phyloP scores from a whole-genome alignment of 2,113 vertebrate genomes.

The Cyprinus carpio region DNA sequence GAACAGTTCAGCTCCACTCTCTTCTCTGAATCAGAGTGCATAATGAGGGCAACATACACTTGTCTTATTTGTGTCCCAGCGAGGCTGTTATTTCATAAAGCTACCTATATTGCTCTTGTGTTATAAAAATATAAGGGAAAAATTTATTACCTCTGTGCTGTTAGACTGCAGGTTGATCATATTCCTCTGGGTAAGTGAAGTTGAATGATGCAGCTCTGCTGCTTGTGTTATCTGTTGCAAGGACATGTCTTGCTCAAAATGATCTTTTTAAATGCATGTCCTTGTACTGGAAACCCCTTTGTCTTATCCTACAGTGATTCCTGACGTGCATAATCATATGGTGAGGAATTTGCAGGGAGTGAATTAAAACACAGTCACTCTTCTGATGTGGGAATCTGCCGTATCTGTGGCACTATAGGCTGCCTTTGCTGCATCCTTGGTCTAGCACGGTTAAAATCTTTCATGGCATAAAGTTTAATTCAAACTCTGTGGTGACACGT shows the following conservation, averaged over 20 bases:
- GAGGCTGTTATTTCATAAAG: constrained; percentile 42
- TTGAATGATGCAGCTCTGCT: neutral
- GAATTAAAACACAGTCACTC: neutral
- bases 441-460: neutral
- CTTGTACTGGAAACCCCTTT: neutral
- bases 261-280: constrained; percentile 2
- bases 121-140: constrained; percentile 25
- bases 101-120: neutral
- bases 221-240: neutral
- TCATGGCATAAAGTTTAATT: constrained; percentile 10
- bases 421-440: neutral
- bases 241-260: constrained; percentile 20
- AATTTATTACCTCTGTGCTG: constrained; percentile 45
- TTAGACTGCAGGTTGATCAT: constrained; percentile 25
- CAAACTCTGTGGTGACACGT: neutral
- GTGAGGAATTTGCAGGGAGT: neutral
- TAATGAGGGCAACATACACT: constrained; percentile 20
- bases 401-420: neutral
- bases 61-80: constrained; percentile 19
- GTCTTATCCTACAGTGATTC: constrained; percentile 3
- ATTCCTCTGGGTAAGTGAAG: constrained; percentile 9
- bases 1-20: neutral
- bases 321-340: neutral
- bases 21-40: neutral
- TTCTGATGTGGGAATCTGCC: neutral